Conservation (phyloP, 2,797 vertebrate species). For the Sebastes trivittatus region DNA sequence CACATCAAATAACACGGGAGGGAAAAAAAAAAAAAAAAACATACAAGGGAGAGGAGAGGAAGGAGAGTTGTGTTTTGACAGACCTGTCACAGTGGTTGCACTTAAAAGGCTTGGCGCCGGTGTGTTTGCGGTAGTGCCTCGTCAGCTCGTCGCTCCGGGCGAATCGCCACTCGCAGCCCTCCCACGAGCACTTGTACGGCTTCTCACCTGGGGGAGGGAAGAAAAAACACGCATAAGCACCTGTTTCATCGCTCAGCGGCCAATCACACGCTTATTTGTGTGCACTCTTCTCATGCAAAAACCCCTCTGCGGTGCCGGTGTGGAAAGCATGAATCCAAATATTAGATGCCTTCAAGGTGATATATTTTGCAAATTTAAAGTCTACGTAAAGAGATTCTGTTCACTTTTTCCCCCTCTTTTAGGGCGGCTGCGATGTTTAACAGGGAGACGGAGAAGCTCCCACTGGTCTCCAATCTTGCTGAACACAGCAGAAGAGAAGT, state of each 20-base stretch:
- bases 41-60: constrained; percentile 10
- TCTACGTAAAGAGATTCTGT: background rate
- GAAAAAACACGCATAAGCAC: constrained; percentile 37
- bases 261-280: constrained; percentile 26
- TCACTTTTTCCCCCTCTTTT: constrained; percentile 3
- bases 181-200: constrained; percentile 99
- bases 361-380: background rate
- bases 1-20: constrained; percentile 41
- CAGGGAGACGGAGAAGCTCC: constrained; percentile 52
- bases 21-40: background rate
- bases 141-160: constrained; percentile 99
- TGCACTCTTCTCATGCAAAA: background rate
- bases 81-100: constrained; percentile 99
- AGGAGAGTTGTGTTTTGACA: constrained; percentile 70
- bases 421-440: constrained; percentile 21
- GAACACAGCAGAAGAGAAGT: constrained; percentile 67
- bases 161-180: constrained; percentile 99
- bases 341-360: background rate
- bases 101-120: constrained; percentile 99
- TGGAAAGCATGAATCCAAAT: background rate
- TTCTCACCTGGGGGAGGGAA: constrained; percentile 91
- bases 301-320: background rate
- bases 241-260: constrained; percentile 33
- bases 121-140: constrained; percentile 99
- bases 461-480: constrained; percentile 65